Percentiles rank a stretch among this genome's conserved stretches.
These are phyloP conservation scores for Antennarius maculatus DNA, from an alignment of 2,797 vertebrate genomes.

Conservation along the genomic window DNA sequence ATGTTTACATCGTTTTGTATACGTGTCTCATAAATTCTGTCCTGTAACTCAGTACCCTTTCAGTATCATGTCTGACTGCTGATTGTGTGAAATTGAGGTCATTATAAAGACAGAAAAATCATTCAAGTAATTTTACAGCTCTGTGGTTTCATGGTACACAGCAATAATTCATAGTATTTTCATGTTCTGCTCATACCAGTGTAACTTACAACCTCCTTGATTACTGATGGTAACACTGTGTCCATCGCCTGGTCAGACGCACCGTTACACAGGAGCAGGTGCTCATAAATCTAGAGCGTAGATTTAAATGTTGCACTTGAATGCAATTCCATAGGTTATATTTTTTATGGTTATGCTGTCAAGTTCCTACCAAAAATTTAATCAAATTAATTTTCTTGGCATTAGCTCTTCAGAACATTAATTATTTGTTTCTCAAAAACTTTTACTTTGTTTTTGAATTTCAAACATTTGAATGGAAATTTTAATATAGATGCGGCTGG, in stretches of 20 bases:
- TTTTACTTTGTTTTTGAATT: not conserved
- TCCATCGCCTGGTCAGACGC: conserved; percentile 14
- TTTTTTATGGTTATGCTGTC: no score
- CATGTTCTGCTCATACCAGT: conserved; percentile 28
- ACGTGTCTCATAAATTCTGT: conserved; percentile 1
- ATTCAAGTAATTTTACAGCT: conserved; percentile 48
- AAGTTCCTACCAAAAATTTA: no score
- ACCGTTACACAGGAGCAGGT: not conserved
- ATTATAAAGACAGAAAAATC: conserved; percentile 40
- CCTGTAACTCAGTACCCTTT: conserved; percentile 17
- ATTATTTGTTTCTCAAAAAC: not conserved
- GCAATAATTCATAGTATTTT: conserved; percentile 21
- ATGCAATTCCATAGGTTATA: no score
- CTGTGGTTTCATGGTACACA: conserved; percentile 38
- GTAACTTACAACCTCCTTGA: conserved; percentile 16
- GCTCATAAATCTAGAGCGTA: not conserved
- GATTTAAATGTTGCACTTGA: not conserved
- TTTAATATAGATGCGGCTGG: not conserved
- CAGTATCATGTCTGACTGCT: conserved; percentile 23
- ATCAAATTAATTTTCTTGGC: no score
- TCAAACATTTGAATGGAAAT: not conserved
- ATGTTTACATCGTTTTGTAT: conserved; percentile 17
- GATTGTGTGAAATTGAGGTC: conserved; percentile 22
- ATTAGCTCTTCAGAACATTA: no score
- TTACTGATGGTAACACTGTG: not conserved